Conservation (phyloP, 1,140 invertebrate genomes). For the Frieseomelitta varia region DNA sequence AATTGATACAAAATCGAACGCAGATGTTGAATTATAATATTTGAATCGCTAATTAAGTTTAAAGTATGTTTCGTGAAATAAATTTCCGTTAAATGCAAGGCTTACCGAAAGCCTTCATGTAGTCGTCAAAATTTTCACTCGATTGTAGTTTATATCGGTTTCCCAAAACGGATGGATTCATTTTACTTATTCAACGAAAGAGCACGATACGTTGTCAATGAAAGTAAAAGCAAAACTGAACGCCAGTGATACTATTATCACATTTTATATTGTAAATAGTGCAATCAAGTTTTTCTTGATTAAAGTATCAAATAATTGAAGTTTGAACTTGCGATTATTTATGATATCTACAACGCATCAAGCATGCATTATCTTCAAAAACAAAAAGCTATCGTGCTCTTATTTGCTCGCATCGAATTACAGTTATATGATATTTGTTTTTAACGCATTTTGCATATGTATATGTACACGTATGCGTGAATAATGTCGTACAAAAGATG, state of each 20-base stretch:
- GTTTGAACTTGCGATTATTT: constrained; percentile 52
- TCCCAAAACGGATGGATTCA: constrained; percentile 79
- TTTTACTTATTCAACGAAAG: constrained; percentile 28
- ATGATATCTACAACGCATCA: neutral
- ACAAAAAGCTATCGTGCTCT: neutral
- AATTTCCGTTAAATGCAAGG: neutral
- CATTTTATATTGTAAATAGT: constrained; percentile 8
- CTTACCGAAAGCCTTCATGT: constrained; percentile 92
- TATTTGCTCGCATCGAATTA: constrained; percentile 9
- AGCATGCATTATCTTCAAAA: neutral
- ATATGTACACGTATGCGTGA: neutral
- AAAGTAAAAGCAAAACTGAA: constrained; percentile 50
- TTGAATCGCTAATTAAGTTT: neutral
- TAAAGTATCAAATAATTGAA: constrained; percentile 52
- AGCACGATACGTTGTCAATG: constrained; percentile 6
- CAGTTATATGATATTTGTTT: constrained; percentile 7
- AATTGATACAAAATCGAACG: neutral
- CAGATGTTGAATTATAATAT: neutral
- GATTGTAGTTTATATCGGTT: constrained; percentile 90
- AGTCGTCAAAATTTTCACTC: constrained; percentile 93
- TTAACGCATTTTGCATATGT: neutral
- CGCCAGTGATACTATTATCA: constrained; percentile 1
- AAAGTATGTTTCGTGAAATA: neutral
- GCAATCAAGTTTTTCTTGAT: neutral
- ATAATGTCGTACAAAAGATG: neutral